These are phyloP conservation scores for Nysson spinosus DNA, from an alignment of 2,888 invertebrate species.

Conservation along the genomic window DNA sequence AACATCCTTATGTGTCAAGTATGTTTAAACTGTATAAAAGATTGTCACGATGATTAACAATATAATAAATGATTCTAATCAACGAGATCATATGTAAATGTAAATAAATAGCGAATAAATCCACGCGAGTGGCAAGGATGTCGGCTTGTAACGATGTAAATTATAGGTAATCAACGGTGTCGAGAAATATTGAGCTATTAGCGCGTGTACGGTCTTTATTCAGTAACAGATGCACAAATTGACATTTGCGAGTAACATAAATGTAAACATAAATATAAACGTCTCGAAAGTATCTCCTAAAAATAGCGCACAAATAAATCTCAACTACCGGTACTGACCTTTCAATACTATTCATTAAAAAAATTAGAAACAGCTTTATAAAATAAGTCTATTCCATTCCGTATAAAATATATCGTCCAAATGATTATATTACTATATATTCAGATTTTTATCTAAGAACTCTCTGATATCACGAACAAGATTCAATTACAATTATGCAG, in stretches of 20 bases:
- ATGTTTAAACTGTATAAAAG: no score
- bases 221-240: slow-evolving; percentile 32
- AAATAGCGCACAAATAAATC: slow-evolving; percentile 6
- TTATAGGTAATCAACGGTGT: slow-evolving; percentile 23
- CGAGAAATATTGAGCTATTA: slow-evolving; percentile 45
- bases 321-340: slow-evolving; percentile 44
- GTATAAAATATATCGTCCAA: no score
- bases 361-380: slow-evolving; percentile 19
- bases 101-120: slow-evolving; percentile 4
- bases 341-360: slow-evolving; percentile 34
- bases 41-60: no score
- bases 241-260: slow-evolving; percentile 44
- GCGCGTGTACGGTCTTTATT: slow-evolving; percentile 32
- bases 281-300: slow-evolving; percentile 18
- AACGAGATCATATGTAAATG: slow-evolving; percentile 22
- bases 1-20: no score
- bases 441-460: no score
- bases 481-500: no score
- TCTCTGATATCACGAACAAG: no score
- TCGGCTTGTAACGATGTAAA: slow-evolving; percentile 46
- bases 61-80: slow-evolving; percentile 31
- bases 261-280: neutral
- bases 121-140: slow-evolving; percentile 8
- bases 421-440: no score
- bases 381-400: slow-evolving; percentile 28